A percentile compares a stretch with the other conserved stretches of the same genome.
phyloP scores from a whole-genome alignment of 2,888 invertebrate species.

The Philonicus albiceps region DNA sequence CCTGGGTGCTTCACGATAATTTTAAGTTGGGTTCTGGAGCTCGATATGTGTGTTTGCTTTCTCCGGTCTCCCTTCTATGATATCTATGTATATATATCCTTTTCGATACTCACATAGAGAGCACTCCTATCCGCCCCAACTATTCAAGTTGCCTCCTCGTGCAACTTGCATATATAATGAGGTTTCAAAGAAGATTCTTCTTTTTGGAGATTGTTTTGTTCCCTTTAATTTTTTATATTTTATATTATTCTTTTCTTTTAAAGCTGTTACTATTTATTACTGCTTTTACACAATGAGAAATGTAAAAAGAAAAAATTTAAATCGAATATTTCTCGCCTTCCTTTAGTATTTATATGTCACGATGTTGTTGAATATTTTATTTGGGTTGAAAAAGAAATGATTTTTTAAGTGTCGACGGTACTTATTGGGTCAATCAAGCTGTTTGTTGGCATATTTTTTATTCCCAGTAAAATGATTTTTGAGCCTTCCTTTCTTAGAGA shows the following conservation, averaged over 20 bases:
- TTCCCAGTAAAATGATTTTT: not conserved
- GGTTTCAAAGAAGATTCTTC: not conserved
- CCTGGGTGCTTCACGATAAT: conserved; percentile 28
- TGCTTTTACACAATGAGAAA: not conserved
- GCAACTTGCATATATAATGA: not conserved
- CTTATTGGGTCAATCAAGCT: not conserved
- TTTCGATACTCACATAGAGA: not conserved
- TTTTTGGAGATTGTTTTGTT: not conserved
- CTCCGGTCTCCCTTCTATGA: not conserved
- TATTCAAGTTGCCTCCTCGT: not conserved
- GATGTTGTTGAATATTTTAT: not conserved
- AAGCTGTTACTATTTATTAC: not conserved
- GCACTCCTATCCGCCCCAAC: not conserved
- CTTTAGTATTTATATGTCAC: not conserved
- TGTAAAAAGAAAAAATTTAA: not conserved
- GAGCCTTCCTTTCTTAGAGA: not conserved
- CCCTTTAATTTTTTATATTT: not conserved
- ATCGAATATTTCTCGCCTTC: not conserved
- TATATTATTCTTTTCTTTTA: not conserved
- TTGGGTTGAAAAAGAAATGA: not conserved
- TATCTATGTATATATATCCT: not conserved
- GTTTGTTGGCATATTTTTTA: not conserved
- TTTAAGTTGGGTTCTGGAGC: conserved; percentile 2
- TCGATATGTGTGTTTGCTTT: not conserved
- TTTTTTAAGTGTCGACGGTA: not conserved